Conservation (phyloP, 2,888 invertebrate genomes). For the Gastracanthus pulcherrimus region DNA sequence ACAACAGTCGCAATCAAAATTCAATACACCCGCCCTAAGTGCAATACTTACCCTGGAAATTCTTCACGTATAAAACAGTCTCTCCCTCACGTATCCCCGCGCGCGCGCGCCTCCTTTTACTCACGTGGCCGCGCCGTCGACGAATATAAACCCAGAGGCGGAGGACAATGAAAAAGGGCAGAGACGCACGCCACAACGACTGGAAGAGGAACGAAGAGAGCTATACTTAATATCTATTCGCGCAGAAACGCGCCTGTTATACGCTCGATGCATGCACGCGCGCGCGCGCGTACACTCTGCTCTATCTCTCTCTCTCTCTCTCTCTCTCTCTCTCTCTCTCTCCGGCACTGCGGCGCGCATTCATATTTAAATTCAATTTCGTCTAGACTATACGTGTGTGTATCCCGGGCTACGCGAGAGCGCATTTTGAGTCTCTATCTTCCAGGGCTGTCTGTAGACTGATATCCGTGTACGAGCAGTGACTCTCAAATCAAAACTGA, state of each 20-base stretch:
- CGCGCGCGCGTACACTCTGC: slow-evolving; percentile 11
- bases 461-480: neutral
- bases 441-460: neutral
- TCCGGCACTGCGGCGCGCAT: slow-evolving; percentile 61
- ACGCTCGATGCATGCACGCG: slow-evolving; percentile 36
- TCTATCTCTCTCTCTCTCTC: no score
- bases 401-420: slow-evolving; percentile 15
- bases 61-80: no score
- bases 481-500: no score
- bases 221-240: slow-evolving; percentile 53
- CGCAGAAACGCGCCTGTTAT: slow-evolving; percentile 50
- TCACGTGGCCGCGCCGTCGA: no score
- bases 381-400: slow-evolving; percentile 61
- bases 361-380: slow-evolving; percentile 71
- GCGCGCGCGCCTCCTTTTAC: no score
- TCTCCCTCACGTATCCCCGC: no score
- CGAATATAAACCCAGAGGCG: neutral
- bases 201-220: slow-evolving; percentile 9
- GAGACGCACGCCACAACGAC: no score
- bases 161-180: neutral
- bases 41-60: no score
- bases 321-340: no score
- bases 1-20: no score
- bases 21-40: no score
- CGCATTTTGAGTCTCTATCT: slow-evolving; percentile 18